Evolutionary conservation across 2,797 vertebrate species (phyloP), one percentile per base, ranked within the genome.

Genomic region (Adelosebastes latens): DNA sequence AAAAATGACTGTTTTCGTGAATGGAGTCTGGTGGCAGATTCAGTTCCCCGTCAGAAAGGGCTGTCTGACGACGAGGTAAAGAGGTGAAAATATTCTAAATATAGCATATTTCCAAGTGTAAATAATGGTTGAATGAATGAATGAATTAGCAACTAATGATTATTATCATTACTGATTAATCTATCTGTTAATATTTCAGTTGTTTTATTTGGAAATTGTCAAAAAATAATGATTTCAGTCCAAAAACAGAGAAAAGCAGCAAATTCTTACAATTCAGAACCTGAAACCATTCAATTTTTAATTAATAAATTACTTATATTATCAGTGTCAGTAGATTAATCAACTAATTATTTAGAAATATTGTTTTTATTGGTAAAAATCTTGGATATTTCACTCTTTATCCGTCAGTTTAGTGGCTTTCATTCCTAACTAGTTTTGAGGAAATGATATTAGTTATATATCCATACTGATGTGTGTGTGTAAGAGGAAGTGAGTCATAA

Each of bases 381-480:
- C 0, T 4, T 25, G 4, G 0, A 29, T 60, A 5, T 31, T 8
- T 1, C 55, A 16, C 53, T 56, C 53, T 11, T 24, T 39, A 39
- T 39, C 12, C 12, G 4, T 1, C 55, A 0, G 22, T 5, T 24
- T 0, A 42, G 0, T 42, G 46, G 46, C 3, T 20, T 49, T 20
- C 46, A 49, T 49, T 49, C 46, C 16, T 20, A 0, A 49, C 46
- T 49, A 8, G 46, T 49, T 49, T 49, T 49, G 46, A 49, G 7
- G 20, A 18, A 49, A 20, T 49, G 16, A 49, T 18, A 29, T 59
- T 12, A 6, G 29, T n/a, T 32, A 1, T 4, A 49, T n/a, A 13
- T 68, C 12, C 13, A 10, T 16, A 7, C 13, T 5, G 8, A 11
- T 27, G 36, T 24, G 22, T 14, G 8, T 27, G 75, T 63, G 42